These are phyloP conservation scores for Phylloscopus collybita DNA, from an alignment of 2,797 vertebrate genomes.

Conservation along the genomic window DNA sequence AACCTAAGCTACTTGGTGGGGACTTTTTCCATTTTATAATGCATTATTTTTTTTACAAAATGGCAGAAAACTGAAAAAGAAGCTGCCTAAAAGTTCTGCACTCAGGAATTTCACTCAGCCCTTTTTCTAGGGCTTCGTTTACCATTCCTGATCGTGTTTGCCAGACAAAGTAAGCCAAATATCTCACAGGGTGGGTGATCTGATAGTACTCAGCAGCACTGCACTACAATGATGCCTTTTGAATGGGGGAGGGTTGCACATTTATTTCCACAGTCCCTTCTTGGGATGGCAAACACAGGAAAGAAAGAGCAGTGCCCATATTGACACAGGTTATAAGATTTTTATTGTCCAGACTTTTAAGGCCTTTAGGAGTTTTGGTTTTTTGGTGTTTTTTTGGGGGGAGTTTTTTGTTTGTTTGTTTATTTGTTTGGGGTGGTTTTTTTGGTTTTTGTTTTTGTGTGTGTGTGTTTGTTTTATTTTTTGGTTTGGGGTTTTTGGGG, in stretches of 20 bases:
- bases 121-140: neutral
- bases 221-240: neutral
- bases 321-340: neutral
- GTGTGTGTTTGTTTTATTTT: no score
- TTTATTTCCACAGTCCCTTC: neutral
- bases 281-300: neutral
- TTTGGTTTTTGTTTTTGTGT: no score
- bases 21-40: neutral
- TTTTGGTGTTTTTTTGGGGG: no score
- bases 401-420: no score
- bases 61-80: neutral
- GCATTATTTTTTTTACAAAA: neutral
- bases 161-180: neutral
- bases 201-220: neutral
- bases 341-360: neutral
- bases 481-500: no score
- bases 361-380: neutral
- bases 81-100: neutral
- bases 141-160: neutral
- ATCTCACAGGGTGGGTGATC: neutral
- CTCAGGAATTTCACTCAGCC: neutral
- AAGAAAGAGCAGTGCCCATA: neutral
- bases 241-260: rapidly evolving
- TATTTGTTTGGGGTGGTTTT: no score
- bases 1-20: neutral